A percentile compares a stretch with the other conserved stretches of the same genome.
phyloP scores from a whole-genome alignment of 2,888 invertebrate species.

The Lissocephala sabroskyi region DNA sequence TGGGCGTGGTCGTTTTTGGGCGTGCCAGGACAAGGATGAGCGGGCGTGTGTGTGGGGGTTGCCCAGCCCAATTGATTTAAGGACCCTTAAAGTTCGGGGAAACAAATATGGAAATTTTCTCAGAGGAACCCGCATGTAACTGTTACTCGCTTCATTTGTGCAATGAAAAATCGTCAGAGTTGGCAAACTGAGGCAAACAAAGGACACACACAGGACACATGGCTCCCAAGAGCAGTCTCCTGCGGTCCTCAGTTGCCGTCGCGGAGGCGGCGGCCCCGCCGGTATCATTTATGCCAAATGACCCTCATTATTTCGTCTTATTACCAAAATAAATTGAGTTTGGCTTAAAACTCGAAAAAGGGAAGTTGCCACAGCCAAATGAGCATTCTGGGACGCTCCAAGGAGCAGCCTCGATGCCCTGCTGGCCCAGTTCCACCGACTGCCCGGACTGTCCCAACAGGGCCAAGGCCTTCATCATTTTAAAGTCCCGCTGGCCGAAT shows the following conservation, averaged over 20 bases:
- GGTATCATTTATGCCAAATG: slow-evolving; percentile 60
- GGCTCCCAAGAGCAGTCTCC: background rate
- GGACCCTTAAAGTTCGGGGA: slow-evolving; percentile 20
- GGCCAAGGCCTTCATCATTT: too few species aligned
- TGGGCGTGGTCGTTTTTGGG: slow-evolving; percentile 4
- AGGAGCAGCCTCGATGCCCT: background rate
- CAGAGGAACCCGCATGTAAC: slow-evolving; percentile 31
- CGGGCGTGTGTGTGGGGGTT: slow-evolving; percentile 31
- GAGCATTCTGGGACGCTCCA: slow-evolving; percentile 8
- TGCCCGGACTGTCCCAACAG: too few species aligned
- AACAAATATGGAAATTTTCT: too few species aligned
- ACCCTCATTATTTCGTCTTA: slow-evolving; percentile 62
- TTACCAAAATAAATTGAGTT: slow-evolving; percentile 65
- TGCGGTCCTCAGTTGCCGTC: too few species aligned
- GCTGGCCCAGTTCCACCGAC: slow-evolving; percentile 2
- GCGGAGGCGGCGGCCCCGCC: slow-evolving; percentile 4
- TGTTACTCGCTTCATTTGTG: too few species aligned
- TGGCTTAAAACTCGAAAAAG: slow-evolving; percentile 45
- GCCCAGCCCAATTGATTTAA: slow-evolving; percentile 4
- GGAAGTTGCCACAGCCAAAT: slow-evolving; percentile 7
- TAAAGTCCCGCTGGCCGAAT: slow-evolving; percentile 5
- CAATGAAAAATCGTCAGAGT: too few species aligned
- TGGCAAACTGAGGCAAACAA: slow-evolving; percentile 35
- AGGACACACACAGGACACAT: slow-evolving; percentile 36
- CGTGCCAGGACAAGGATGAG: too few species aligned